Evolutionary conservation across 2,113 vertebrate genomes (phyloP).

Genomic region (Microcebus murinus): DNA sequence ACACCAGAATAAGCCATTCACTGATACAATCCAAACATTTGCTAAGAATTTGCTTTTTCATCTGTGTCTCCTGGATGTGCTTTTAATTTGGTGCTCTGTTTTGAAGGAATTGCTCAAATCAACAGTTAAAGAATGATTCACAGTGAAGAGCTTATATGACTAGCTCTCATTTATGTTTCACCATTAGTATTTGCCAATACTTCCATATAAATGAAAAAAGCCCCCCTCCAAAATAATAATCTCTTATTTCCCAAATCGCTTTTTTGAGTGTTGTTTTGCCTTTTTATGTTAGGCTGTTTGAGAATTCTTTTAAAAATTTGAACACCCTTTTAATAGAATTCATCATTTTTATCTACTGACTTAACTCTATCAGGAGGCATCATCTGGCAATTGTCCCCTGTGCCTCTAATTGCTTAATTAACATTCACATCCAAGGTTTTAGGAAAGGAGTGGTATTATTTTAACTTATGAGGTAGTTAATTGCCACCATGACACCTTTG

Average conservation of each 20-base stretch:
- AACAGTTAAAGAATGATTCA: slow-evolving; percentile 33
- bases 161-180: slow-evolving; percentile 24
- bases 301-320: neutral
- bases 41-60: neutral
- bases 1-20: neutral
- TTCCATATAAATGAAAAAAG: slow-evolving; percentile 26
- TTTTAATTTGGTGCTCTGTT: slow-evolving; percentile 37
- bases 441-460: slow-evolving; percentile 69
- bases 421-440: slow-evolving; percentile 67
- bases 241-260: neutral
- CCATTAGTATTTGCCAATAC: neutral
- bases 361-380: slow-evolving; percentile 57
- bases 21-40: slow-evolving; percentile 24
- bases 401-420: slow-evolving; percentile 76
- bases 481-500: slow-evolving; percentile 42
- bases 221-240: neutral
- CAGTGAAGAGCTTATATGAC: neutral
- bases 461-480: slow-evolving; percentile 47
- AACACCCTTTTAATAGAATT: slow-evolving; percentile 46
- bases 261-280: slow-evolving; percentile 6
- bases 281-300: neutral
- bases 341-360: slow-evolving; percentile 55
- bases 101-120: slow-evolving; percentile 29
- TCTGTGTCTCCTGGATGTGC: neutral
- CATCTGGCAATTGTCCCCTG: slow-evolving; percentile 67